Evolutionary conservation across 2,888 invertebrate species (phyloP), one percentile per base, ranked within the genome.

Genomic region (Linyphia triangularis): DNA sequence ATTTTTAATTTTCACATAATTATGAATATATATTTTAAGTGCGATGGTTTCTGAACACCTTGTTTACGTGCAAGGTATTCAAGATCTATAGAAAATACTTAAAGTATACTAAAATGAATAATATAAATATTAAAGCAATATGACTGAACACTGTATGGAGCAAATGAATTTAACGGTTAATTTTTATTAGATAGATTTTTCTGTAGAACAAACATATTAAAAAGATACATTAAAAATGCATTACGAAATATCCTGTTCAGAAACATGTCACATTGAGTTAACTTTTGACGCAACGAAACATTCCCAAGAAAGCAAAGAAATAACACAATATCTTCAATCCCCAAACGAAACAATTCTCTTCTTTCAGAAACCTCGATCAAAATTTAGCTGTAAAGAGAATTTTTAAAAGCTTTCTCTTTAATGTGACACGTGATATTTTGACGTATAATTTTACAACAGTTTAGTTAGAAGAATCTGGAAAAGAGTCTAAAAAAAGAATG

Each of bases 381-480:
- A 63, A 43, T 73, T 63, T 28, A 73, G 26, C 69, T 28, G 81
- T 40, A 73, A 75, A 84, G 63, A 75, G 30, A 84, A 57, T 75
- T 75, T 67, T 33, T 26, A 51, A 57, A 57, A 75, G 75, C 65
- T 73, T 69, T 65, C 51, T 57, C 51, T 51, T 65, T 84, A 84
- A 84, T 84, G 67, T 84, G 84, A 84, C 84, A 84, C 57, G 33
- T 84, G 84, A 84, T 84, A 84, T 72, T 84, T 84, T 84, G 75
- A 75, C 75, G 75, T 84, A 33, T 33, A 67, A 84, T 65, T 75
- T 75, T 84, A 67, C 84, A 33, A 57, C 57, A 65, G 73, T 40
- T 75, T 43, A 69, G 75, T 75, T 75, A 84, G 72, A 72, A 84
- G 65, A 16, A 9, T 61, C 22, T 16, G 51, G 43, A 22, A 79